Evolutionary conservation across 2,797 vertebrate species (phyloP), one percentile per base, ranked within the genome.

Genomic region (Prunella strophiata): DNA sequence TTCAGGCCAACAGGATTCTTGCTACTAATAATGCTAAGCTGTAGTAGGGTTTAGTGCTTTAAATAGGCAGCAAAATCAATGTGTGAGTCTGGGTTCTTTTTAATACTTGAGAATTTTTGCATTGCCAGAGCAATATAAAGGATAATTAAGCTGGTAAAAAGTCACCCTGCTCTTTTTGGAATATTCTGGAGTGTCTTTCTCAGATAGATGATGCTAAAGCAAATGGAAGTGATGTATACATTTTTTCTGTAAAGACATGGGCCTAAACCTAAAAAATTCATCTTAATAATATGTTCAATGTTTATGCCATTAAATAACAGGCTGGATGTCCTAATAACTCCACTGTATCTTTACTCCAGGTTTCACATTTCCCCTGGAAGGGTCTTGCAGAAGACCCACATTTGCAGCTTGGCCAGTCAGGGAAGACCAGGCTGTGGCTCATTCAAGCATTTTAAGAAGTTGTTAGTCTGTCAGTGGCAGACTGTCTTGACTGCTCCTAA

Each of bases 1-100:
- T 84, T 89, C 55, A 89, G 83, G 70, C 62, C 48, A 55, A 81
- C 58, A 63, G 55, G 62, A 91, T 81, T 84, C 66, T 91, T 89
- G 58, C 70, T 84, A 42, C 26, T 86, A 55, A 72, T 67, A 91
- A 73, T 34, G 23, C 59, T 87, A 47, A 93, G 66, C 32, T 85
- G 20, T 29, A 85, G 29, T 73, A 54, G 27, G 25, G 19, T 63
- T 91, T 62, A 79, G 48, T 51, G 77, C 57, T 63, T 91, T 88
- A 91, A 90, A 74, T 32, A 82, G 25, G 66, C 74, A 85, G 52
- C 38, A 80, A 91, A 92, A 57, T 79, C 57, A 43, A 3, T 0
- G 2, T 67, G 68, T 59, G 16, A 57, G 11, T 55, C 32, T 55
- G 27, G 8, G 8, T 57, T 74, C 34, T 81, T 94, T 67, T 61